Evolutionary conservation across 2,113 vertebrate species (phyloP).

Genomic region (Scopus umbretta): DNA sequence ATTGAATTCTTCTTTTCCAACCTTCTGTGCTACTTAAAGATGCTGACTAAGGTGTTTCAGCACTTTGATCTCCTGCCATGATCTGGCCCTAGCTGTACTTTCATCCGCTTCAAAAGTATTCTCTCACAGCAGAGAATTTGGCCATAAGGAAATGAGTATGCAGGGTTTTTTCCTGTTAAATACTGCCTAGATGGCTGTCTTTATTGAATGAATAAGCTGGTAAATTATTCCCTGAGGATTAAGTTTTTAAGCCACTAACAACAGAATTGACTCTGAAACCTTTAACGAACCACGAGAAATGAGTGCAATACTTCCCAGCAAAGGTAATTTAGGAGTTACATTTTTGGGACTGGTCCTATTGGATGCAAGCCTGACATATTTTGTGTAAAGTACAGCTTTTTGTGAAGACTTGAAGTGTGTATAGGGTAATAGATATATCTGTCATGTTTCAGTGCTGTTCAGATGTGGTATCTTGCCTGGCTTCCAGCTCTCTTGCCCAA

Average conservation of each 20-base stretch:
- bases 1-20: not conserved
- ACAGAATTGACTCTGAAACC: not conserved
- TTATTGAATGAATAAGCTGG: not conserved
- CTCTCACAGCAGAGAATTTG: not conserved
- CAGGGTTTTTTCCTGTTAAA: not conserved
- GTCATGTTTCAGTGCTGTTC: not conserved
- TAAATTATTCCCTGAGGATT: not conserved
- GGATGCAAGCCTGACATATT: not conserved
- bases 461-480: not conserved
- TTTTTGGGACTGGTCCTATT: not conserved
- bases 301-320: not conserved
- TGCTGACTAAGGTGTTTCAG: slow-evolving; percentile 4
- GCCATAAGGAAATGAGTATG: not conserved
- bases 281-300: not conserved
- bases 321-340: not conserved
- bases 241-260: not conserved
- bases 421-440: no score
- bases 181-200: not conserved
- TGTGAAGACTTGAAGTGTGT: not conserved
- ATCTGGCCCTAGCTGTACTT: not conserved
- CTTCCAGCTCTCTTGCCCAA: not conserved
- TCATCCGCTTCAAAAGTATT: not conserved
- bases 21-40: not conserved
- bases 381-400: not conserved
- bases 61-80: slow-evolving; percentile 26